These are phyloP conservation scores for Anoplopoma fimbria DNA, from an alignment of 2,113 vertebrate species.

Conservation along the genomic window DNA sequence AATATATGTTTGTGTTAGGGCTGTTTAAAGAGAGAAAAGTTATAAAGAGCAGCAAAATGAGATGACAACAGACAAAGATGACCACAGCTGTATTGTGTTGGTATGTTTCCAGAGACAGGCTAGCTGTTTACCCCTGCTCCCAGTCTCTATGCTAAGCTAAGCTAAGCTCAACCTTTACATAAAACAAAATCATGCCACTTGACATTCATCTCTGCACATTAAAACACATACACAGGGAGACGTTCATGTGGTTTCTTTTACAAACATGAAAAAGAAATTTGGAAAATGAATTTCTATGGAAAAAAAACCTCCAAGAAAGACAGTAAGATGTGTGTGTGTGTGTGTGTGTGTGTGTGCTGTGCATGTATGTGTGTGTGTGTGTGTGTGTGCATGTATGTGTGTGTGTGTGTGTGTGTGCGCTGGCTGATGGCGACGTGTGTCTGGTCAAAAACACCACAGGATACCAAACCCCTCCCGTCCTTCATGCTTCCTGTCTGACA, in stretches of 20 bases:
- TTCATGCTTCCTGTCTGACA: constrained; percentile 14
- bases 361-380: constrained; percentile 1
- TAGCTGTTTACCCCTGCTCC: neutral
- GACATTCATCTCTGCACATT: neutral
- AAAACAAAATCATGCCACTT: neutral
- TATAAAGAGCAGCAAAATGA: neutral
- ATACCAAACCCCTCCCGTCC: constrained; percentile 21
- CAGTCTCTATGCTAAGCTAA: neutral
- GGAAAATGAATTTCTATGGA: neutral
- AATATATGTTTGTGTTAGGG: neutral
- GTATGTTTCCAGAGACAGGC: neutral
- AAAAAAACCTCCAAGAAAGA: no score
- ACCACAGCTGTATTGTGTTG: neutral
- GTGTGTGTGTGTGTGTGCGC: neutral
- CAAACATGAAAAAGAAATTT: neutral
- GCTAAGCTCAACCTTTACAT: neutral
- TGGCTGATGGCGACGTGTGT: neutral
- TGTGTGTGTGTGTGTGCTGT: neutral
- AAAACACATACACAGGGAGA: neutral
- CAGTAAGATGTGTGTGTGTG: neutral
- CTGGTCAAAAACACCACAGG: constrained; percentile 6
- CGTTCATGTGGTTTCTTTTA: neutral
- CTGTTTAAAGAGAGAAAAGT: neutral
- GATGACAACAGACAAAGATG: neutral
- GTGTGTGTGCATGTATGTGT: neutral